Evolutionary conservation across 2,797 vertebrate species (phyloP).

Genomic region (Ataeniobius toweri): DNA sequence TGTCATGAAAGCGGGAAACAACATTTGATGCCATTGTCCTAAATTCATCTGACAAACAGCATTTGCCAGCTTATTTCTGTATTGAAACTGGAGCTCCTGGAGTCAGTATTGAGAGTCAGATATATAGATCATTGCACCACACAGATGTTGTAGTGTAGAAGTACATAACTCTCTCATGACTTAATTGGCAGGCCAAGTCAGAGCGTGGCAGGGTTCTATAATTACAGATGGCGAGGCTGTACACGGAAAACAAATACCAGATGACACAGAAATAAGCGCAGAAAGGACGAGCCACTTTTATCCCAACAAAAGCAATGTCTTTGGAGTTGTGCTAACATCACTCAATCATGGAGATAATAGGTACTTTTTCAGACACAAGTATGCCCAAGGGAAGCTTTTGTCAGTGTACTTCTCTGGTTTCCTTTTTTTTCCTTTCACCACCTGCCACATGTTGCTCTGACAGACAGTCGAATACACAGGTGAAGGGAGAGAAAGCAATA

Average conservation of each 20-base stretch:
- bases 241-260: constrained; percentile 55
- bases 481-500: constrained; percentile 30
- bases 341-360: constrained; percentile 73
- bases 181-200: constrained; percentile 70
- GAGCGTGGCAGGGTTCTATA: constrained; percentile 57
- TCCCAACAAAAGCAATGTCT: constrained; percentile 60
- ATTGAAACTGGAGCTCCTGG: constrained; percentile 41
- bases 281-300: constrained; percentile 52
- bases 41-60: constrained; percentile 30
- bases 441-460: constrained; percentile 76
- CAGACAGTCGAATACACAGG: constrained; percentile 59
- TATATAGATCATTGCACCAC: constrained; percentile 28
- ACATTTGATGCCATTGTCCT: constrained; percentile 45
- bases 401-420: constrained; percentile 33
- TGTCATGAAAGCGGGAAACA: constrained; percentile 9
- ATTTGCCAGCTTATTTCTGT: constrained; percentile 39
- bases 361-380: constrained; percentile 58
- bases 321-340: constrained; percentile 69
- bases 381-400: constrained; percentile 58
- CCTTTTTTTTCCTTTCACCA: constrained; percentile 56
- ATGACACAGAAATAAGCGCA: constrained; percentile 48
- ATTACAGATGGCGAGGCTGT: constrained; percentile 59
- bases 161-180: constrained; percentile 49
- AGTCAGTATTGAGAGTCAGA: constrained; percentile 31
- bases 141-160: constrained; percentile 53